Conservation (phyloP, 2,113 vertebrate genomes). For the Ceyx melanurus region DNA sequence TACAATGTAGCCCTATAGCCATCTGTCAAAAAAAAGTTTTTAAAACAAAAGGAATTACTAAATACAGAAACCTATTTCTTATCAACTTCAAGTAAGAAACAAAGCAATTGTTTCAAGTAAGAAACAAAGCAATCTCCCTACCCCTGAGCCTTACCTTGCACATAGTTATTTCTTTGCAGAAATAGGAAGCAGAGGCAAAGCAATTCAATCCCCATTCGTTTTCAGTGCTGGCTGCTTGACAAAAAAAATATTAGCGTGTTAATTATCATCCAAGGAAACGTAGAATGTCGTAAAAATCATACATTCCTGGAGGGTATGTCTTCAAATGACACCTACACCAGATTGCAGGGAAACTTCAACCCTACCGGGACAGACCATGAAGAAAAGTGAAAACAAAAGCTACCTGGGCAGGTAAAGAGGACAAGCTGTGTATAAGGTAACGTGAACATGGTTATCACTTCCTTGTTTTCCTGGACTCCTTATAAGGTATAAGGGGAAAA, state of each 20-base stretch:
- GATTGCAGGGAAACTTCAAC: slow-evolving; percentile 62
- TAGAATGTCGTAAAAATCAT: slow-evolving; percentile 34
- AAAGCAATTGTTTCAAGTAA: slow-evolving; percentile 14
- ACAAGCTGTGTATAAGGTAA: slow-evolving; percentile 71
- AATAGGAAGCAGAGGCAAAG: slow-evolving; percentile 87
- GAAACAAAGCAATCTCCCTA: slow-evolving; percentile 12
- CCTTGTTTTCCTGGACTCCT: slow-evolving; percentile 86
- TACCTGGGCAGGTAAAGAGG: slow-evolving; percentile 80
- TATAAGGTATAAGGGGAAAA: slow-evolving; percentile 83
- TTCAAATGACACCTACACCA: slow-evolving; percentile 53
- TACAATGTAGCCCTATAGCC: neutral
- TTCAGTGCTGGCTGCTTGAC: slow-evolving; percentile 81
- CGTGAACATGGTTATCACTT: slow-evolving; percentile 82
- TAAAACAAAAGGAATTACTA: slow-evolving; percentile 17
- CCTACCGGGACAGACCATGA: slow-evolving; percentile 15
- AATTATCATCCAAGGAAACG: slow-evolving; percentile 57
- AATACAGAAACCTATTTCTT: slow-evolving; percentile 7
- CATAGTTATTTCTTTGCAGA: slow-evolving; percentile 83
- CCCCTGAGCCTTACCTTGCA: slow-evolving; percentile 84
- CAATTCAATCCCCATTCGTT: slow-evolving; percentile 95
- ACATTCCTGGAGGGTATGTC: slow-evolving; percentile 29
- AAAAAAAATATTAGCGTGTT: slow-evolving; percentile 70
- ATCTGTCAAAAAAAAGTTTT: neutral
- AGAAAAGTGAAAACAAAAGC: slow-evolving; percentile 69
- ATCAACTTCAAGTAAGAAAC: slow-evolving; percentile 44